phyloP scores from a whole-genome alignment of 2,113 vertebrate species.

The Microcebus ravelobensis region DNA sequence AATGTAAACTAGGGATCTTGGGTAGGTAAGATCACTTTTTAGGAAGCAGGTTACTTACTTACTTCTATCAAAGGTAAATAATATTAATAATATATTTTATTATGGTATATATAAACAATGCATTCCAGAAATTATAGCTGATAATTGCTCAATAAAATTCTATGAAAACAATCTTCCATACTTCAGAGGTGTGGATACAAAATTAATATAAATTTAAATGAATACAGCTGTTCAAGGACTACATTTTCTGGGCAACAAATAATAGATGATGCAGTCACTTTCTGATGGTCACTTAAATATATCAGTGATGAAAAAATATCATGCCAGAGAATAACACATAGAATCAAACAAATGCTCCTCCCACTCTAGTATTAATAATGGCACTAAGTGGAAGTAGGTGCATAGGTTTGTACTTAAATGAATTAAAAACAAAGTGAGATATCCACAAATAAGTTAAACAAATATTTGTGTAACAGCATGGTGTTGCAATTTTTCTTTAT shows the following conservation, averaged over 20 bases:
- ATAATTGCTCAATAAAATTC: constrained; percentile 38
- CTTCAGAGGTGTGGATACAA: constrained; percentile 16
- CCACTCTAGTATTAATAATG: neutral
- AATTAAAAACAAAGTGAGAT: constrained; percentile 36
- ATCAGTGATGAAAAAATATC: constrained; percentile 22
- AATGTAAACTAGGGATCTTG: neutral
- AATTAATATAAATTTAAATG: constrained; percentile 56
- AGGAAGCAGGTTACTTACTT: neutral
- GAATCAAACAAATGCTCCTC: neutral
- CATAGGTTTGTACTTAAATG: neutral
- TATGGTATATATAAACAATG: constrained; percentile 12
- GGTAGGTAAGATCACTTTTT: neutral
- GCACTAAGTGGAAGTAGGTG: neutral
- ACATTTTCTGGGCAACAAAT: constrained; percentile 21
- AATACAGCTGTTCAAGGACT: constrained; percentile 12
- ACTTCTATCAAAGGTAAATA: neutral
- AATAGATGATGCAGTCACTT: constrained; percentile 5
- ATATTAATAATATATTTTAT: constrained; percentile 33
- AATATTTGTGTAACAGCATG: neutral
- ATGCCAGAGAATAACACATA: neutral
- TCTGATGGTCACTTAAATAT: neutral
- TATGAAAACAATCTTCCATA: neutral
- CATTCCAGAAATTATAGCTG: constrained; percentile 37
- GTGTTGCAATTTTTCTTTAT: constrained; percentile 6
- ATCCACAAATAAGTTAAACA: constrained; percentile 7